Conservation (phyloP, 2,113 vertebrate species). For the Cyprinodon variegatus region DNA sequence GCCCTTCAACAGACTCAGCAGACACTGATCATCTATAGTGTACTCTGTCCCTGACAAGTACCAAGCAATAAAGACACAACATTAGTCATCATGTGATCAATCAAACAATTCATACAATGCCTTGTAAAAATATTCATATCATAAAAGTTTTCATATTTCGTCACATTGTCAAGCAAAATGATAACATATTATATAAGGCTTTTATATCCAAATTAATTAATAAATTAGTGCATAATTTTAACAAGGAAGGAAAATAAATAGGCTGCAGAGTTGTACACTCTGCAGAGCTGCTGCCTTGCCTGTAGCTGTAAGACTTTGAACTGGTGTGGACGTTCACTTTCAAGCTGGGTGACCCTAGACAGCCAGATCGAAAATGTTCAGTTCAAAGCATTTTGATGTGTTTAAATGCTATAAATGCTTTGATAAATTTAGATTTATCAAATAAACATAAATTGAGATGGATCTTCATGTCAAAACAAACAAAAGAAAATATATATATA, state of each 20-base stretch:
- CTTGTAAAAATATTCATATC: neutral
- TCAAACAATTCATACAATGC: neutral
- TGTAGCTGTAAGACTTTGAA: too few species aligned
- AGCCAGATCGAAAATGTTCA: too few species aligned
- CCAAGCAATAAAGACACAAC: neutral
- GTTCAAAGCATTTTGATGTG: too few species aligned
- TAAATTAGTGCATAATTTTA: neutral
- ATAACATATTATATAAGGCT: neutral
- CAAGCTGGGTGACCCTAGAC: too few species aligned
- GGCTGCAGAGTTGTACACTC: too few species aligned
- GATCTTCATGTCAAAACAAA: too few species aligned
- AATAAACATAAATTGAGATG: too few species aligned
- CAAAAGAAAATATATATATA: too few species aligned
- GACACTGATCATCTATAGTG: constrained; percentile 88
- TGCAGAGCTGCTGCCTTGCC: too few species aligned
- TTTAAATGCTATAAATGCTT: too few species aligned
- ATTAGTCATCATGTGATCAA: neutral
- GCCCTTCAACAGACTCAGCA: constrained; percentile 92
- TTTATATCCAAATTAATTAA: neutral
- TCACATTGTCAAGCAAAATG: neutral
- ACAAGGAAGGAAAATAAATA: neutral
- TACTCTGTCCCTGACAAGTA: constrained; percentile 84
- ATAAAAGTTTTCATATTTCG: neutral
- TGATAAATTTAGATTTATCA: too few species aligned
- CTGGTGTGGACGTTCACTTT: too few species aligned